Percentiles rank a stretch among this genome's conserved stretches.
Evolutionary conservation across 2,888 invertebrate species (phyloP).

Genomic region (Nineta flava): DNA sequence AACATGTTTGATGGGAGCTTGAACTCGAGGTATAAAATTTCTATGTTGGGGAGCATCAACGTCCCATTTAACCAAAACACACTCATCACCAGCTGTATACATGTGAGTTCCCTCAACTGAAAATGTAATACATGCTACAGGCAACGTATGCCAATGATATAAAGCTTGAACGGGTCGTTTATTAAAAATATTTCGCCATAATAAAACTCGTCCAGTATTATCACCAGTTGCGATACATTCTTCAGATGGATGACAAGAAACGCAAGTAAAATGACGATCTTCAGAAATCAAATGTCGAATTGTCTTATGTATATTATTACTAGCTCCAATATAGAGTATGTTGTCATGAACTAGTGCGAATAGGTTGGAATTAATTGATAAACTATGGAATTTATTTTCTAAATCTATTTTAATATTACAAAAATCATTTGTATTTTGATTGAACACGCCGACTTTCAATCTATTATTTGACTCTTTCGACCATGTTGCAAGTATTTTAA

Average conservation of each 20-base stretch:
- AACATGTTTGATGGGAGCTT: constrained; percentile 47
- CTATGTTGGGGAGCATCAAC: constrained; percentile 31
- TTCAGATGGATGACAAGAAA: constrained; percentile 50
- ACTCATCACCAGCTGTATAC: constrained; percentile 63
- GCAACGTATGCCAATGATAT: constrained; percentile 64
- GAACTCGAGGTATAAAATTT: constrained; percentile 51
- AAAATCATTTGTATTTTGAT: background rate
- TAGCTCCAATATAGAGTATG: background rate
- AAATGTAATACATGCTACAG: constrained; percentile 49
- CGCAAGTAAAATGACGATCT: constrained; percentile 35
- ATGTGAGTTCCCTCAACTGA: constrained; percentile 46
- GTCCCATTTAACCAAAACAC: constrained; percentile 63
- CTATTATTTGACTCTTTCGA: background rate
- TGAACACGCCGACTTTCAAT: background rate
- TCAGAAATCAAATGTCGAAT: constrained; percentile 9
- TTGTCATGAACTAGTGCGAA: constrained; percentile 3
- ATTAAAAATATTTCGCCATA: constrained; percentile 39
- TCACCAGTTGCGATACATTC: constrained; percentile 52
- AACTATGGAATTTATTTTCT: background rate
- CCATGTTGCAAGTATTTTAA: background rate
- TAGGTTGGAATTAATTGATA: background rate
- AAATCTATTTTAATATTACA: background rate
- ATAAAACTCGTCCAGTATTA: constrained; percentile 40
- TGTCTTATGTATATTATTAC: background rate
- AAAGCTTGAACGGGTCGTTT: constrained; percentile 25